phyloP scores from a whole-genome alignment of 2,888 invertebrate species.

The Nomada ruficornis region DNA sequence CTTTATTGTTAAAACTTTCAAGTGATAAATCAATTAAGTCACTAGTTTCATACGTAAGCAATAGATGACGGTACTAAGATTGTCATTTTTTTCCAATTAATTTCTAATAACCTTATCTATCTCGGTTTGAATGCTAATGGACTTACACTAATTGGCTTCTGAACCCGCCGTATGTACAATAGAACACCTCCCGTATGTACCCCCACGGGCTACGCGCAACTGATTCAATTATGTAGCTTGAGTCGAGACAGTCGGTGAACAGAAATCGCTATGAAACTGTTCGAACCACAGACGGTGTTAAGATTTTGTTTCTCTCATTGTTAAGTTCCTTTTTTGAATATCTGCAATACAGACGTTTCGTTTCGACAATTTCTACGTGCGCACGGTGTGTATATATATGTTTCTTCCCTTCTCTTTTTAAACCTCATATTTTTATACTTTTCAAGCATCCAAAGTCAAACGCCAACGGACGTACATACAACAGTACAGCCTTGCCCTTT shows the following conservation, averaged over 20 bases:
- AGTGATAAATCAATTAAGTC: too few species aligned
- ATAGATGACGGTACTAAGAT: too few species aligned
- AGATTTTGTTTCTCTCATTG: background rate
- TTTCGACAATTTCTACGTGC: constrained; percentile 27
- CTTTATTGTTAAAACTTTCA: too few species aligned
- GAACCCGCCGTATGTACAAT: too few species aligned
- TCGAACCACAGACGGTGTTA: constrained; percentile 51
- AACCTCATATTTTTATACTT: constrained; percentile 6
- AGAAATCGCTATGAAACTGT: constrained; percentile 60
- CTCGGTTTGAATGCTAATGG: too few species aligned
- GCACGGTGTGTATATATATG: background rate
- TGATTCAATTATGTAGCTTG: constrained; percentile 42
- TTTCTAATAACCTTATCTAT: too few species aligned
- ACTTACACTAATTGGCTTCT: too few species aligned
- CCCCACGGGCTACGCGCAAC: constrained; percentile 29
- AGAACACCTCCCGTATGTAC: constrained; percentile 41
- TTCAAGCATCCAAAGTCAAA: constrained; percentile 28
- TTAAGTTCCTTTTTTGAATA: constrained; percentile 12
- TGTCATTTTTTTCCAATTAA: too few species aligned
- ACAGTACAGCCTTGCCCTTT: constrained; percentile 58
- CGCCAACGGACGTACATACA: constrained; percentile 30
- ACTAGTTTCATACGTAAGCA: too few species aligned
- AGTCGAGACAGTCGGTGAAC: constrained; percentile 55
- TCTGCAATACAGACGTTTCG: constrained; percentile 20
- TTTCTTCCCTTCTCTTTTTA: background rate